These are phyloP conservation scores for Kryphioiulus occultus DNA, from an alignment of 2,888 invertebrate genomes.

Conservation along the genomic window DNA sequence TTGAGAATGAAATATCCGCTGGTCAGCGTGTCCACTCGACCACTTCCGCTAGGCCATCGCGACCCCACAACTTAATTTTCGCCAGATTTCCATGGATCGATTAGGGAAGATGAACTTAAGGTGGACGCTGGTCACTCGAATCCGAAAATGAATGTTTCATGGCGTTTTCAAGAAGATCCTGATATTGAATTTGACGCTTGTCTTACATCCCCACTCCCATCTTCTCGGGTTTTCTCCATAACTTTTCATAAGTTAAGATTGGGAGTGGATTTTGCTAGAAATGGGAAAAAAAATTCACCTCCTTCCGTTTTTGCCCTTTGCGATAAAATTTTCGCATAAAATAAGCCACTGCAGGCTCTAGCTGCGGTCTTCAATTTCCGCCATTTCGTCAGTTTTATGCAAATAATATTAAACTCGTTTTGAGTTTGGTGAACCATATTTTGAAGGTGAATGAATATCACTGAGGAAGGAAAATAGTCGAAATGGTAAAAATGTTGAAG, in stretches of 20 bases:
- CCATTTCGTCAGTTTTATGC: background rate
- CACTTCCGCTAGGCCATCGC: background rate
- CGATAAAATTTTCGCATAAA: background rate
- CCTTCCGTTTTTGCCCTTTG: background rate
- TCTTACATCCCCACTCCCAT: background rate
- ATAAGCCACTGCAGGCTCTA: background rate
- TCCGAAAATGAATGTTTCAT: background rate
- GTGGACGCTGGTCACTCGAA: background rate
- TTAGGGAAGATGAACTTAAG: background rate
- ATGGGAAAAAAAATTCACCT: background rate
- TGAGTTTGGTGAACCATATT: background rate
- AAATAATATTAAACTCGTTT: background rate
- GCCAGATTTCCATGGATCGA: background rate
- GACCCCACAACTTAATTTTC: background rate
- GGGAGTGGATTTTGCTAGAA: background rate
- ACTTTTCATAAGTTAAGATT: background rate
- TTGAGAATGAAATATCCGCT: background rate
- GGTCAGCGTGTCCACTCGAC: background rate
- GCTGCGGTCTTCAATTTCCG: background rate
- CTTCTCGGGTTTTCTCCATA: background rate
- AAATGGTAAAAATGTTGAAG: too few relatives aligned
- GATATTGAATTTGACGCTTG: conserved; percentile 4
- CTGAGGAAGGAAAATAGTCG: too few relatives aligned
- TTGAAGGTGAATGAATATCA: too few relatives aligned
- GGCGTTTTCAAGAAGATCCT: background rate